Evolutionary conservation across 2,113 vertebrate species (phyloP).

Genomic region (Apodemus sylvaticus): DNA sequence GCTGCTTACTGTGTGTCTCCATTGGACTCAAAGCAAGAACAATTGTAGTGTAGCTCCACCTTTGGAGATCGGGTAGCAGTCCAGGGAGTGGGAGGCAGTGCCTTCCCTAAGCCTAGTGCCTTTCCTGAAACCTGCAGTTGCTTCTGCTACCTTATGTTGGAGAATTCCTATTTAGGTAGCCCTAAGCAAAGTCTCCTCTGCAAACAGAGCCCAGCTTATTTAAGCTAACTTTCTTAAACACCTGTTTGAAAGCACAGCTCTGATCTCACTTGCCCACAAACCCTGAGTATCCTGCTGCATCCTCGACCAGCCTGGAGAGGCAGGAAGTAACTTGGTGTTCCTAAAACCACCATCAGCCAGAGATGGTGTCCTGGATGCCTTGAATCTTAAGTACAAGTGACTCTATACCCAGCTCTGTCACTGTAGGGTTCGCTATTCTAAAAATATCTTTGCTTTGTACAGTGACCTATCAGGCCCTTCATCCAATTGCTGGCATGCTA

Average conservation of each 20-base stretch:
- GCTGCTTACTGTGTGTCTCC: not conserved
- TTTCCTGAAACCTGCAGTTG: not conserved
- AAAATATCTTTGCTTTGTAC: rapidly evolving
- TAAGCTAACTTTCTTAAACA: not conserved
- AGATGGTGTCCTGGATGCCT: not conserved
- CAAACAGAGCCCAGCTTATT: not conserved
- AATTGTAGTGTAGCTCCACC: no score
- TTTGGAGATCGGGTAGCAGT: no score
- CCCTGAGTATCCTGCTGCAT: not conserved
- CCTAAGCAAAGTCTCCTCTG: not conserved
- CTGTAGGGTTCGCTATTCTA: not conserved
- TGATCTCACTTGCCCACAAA: not conserved
- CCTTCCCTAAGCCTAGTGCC: no score
- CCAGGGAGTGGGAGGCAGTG: rapidly evolving
- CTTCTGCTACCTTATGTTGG: not conserved
- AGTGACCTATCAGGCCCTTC: not conserved
- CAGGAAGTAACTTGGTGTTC: no score
- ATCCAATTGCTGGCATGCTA: not conserved
- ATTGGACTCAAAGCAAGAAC: not conserved
- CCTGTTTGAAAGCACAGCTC: not conserved
- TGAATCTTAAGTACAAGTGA: not conserved
- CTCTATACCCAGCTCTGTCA: not conserved
- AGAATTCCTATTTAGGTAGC: not conserved
- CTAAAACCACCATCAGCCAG: no score
- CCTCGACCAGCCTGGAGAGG: no score